A percentile compares a stretch with the other conserved stretches of the same genome.
phyloP scores from a whole-genome alignment of 2,113 vertebrate genomes.

The Crotophaga sulcirostris region DNA sequence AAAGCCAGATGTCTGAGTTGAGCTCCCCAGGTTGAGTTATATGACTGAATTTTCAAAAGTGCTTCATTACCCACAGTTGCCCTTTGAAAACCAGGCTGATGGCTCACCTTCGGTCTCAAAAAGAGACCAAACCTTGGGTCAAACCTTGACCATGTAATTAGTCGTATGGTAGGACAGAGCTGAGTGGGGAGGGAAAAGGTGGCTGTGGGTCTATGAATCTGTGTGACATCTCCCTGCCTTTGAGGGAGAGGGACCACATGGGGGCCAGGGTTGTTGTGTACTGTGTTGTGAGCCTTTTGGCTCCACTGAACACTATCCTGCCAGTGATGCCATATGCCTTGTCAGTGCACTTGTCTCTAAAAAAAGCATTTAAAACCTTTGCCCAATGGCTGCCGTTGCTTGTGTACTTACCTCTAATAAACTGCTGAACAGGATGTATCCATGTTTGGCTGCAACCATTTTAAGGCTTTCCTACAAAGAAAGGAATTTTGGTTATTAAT shows the following conservation, averaged over 20 bases:
- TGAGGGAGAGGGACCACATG: background rate
- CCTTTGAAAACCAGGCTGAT: background rate
- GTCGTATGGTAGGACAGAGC: background rate
- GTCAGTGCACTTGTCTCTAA: background rate
- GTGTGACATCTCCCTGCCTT: background rate
- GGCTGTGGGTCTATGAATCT: background rate
- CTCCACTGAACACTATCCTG: background rate
- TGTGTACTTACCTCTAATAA: constrained; percentile 83
- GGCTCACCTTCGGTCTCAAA: background rate
- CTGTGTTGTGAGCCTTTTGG: background rate
- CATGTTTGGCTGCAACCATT: constrained; percentile 76
- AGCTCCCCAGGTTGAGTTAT: background rate
- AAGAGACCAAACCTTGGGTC: no score
- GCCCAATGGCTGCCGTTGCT: background rate
- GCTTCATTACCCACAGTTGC: background rate
- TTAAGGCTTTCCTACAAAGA: constrained; percentile 79
- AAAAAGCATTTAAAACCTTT: background rate
- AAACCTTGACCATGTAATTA: background rate
- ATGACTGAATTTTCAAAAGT: background rate
- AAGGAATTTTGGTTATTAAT: background rate
- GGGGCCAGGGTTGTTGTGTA: background rate
- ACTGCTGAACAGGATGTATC: constrained; percentile 83
- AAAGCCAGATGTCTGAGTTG: background rate
- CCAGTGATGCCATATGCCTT: background rate
- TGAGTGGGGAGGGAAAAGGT: background rate